A percentile compares a stretch with the other conserved stretches of the same genome.
These are phyloP conservation scores for Eurosta solidaginis DNA, from an alignment of 1,140 invertebrate species.

Conservation along the genomic window DNA sequence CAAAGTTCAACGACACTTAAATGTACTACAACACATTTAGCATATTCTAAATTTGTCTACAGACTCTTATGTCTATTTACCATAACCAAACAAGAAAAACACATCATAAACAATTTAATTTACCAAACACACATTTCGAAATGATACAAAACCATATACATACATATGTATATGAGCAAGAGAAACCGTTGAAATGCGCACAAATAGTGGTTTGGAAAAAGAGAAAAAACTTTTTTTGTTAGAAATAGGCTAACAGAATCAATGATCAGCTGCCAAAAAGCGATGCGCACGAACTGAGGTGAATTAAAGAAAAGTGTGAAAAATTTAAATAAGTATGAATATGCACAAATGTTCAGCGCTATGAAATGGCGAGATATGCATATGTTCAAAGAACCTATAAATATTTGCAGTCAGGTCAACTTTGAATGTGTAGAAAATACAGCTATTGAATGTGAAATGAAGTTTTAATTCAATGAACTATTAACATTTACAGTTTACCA, in stretches of 20 bases:
- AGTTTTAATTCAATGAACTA: background rate
- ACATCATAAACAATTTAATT: background rate
- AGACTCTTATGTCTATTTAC: background rate
- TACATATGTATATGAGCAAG: background rate
- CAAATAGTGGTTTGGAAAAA: background rate
- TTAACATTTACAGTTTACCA: background rate
- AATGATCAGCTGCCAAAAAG: conserved; percentile 1
- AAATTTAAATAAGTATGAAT: background rate
- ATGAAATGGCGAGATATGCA: background rate
- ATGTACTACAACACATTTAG: too few relatives aligned
- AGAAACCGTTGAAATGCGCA: background rate
- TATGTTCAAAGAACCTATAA: background rate
- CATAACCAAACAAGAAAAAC: background rate
- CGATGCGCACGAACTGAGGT: background rate
- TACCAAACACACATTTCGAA: background rate
- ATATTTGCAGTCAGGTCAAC: background rate
- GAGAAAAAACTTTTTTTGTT: background rate
- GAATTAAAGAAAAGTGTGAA: conserved; percentile 22
- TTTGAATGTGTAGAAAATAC: conserved; percentile 2
- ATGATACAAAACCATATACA: too few relatives aligned
- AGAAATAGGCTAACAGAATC: conserved; percentile 4
- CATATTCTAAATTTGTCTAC: background rate
- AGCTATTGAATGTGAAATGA: background rate
- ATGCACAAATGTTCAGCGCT: background rate
- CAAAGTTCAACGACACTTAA: background rate